Evolutionary conservation across 2,797 vertebrate species (phyloP), one percentile per base, ranked within the genome.

Genomic region (Falco rusticolus): DNA sequence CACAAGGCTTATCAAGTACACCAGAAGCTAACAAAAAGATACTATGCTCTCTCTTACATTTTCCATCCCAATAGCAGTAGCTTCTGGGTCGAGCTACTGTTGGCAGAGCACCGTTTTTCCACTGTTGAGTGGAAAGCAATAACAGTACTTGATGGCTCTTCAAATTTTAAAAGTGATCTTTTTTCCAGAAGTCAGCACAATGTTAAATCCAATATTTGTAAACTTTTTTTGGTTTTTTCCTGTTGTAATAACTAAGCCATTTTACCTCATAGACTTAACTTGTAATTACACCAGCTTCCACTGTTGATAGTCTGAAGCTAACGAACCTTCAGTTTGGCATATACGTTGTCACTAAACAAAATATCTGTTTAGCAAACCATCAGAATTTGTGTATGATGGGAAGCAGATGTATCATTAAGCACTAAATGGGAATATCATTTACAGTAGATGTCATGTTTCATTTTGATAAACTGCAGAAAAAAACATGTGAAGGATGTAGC

Each of bases 331-430:
- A 74, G 41, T 71, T 53, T 84, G 72, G 22, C 41, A 21, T 74
- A 41, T 33, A 77, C 60, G 61, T 77, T 83, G 78, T 92, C 91
- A 39, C 45, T 48, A 77, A 95, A 85, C 63, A 84, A 97, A 91
- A 26, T 87, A 81, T 39, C 69, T 94, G 79, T 87, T 86, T 72
- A 86, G 59, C 47, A 91, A 94, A 51, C 19, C 43, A 56, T 43
- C 88, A 50, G 77, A 87, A 95, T 93, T 79, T 85, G 56, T 70
- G 65, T 56, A 63, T 91, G 82, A 80, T 70, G 51, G 59, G 91
- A 91, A 88, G 65, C 84, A 96, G 71, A 70, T 91, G 91, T 95
- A 81, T 81, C 96, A 85, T 94, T 94, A 96, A 34, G 93, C 74
- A 79, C 90, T 97, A 90, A 94, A 84, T 48, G 78, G 85, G 70